Percentiles rank a stretch among this genome's conserved stretches.
Conservation (phyloP, 2,888 invertebrate species). For the Drosophila ustulata region DNA sequence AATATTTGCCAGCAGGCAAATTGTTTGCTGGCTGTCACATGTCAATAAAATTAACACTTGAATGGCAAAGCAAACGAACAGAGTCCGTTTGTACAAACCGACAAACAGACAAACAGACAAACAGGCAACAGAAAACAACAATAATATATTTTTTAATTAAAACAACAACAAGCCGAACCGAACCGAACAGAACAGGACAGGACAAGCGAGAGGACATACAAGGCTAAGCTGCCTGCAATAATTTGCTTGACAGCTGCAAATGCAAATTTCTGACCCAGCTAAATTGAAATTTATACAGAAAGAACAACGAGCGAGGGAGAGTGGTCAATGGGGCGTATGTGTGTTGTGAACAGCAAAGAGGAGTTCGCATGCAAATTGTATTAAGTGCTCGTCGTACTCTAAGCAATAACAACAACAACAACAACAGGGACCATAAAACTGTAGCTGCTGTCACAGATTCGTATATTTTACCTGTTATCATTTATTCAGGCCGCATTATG, state of each 20-base stretch:
- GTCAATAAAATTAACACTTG: constrained; percentile 80
- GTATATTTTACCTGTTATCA: constrained; percentile 27
- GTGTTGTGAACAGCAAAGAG: constrained; percentile 25
- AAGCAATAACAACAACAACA: constrained; percentile 15
- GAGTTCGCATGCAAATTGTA: constrained; percentile 68
- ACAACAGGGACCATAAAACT: constrained; percentile 1
- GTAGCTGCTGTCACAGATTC: constrained; percentile 13
- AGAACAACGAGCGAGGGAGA: constrained; percentile 21
- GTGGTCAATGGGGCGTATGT: constrained; percentile 25
- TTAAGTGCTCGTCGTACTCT: constrained; percentile 56
- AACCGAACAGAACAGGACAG: constrained; percentile 3
- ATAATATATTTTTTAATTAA: constrained; percentile 70
- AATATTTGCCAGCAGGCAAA: constrained; percentile 63
- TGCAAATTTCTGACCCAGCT: constrained; percentile 65
- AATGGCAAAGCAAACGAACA: constrained; percentile 47
- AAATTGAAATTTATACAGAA: constrained; percentile 72
- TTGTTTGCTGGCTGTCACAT: constrained; percentile 75
- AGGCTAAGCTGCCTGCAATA: constrained; percentile 65
- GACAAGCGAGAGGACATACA: constrained; percentile 41
- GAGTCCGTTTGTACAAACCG: neutral
- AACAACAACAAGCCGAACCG: constrained; percentile 55
- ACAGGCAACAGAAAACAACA: constrained; percentile 30
- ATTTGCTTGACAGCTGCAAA: constrained; percentile 75
- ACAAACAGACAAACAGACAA: constrained; percentile 15
- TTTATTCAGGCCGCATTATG: constrained; percentile 27